phyloP scores from a whole-genome alignment of 2,797 vertebrate species.

The Microchirus variegatus region DNA sequence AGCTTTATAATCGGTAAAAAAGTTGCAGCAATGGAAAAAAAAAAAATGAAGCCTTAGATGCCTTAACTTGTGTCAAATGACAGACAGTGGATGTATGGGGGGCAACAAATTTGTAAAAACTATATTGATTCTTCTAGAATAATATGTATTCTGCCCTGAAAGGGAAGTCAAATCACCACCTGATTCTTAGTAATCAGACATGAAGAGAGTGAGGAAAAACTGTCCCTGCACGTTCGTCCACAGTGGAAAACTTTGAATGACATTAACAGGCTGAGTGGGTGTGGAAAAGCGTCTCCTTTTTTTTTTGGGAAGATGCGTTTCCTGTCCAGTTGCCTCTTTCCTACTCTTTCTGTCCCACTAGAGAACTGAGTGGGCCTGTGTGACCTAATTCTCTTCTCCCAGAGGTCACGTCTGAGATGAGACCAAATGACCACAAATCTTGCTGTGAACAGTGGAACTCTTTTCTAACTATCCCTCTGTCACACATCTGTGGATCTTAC shows the following conservation, averaged over 20 bases:
- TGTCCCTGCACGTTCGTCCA: not conserved
- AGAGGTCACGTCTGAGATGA: constrained; percentile 1
- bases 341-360: constrained; percentile 27
- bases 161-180: too few species aligned
- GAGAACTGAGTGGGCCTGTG: constrained; percentile 13
- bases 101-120: too few species aligned
- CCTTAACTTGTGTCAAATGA: too few species aligned
- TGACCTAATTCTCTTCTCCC: constrained; percentile 43
- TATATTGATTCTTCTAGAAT: too few species aligned
- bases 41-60: too few species aligned
- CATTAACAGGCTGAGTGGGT: constrained; percentile 37
- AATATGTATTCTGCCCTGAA: too few species aligned
- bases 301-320: constrained; percentile 18
- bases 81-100: too few species aligned
- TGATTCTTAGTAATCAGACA: too few species aligned
- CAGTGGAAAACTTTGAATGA: constrained; percentile 19
- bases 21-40: too few species aligned
- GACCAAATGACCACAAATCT: constrained; percentile 1
- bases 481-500: not conserved
- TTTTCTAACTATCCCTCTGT: not conserved
- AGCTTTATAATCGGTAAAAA: too few species aligned
- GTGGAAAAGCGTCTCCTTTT: constrained; percentile 13
- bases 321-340: constrained; percentile 41
- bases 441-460: constrained; percentile 10
- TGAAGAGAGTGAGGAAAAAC: not conserved